phyloP scores from a whole-genome alignment of 2,113 vertebrate species.

The Oreochromis tanganicae region DNA sequence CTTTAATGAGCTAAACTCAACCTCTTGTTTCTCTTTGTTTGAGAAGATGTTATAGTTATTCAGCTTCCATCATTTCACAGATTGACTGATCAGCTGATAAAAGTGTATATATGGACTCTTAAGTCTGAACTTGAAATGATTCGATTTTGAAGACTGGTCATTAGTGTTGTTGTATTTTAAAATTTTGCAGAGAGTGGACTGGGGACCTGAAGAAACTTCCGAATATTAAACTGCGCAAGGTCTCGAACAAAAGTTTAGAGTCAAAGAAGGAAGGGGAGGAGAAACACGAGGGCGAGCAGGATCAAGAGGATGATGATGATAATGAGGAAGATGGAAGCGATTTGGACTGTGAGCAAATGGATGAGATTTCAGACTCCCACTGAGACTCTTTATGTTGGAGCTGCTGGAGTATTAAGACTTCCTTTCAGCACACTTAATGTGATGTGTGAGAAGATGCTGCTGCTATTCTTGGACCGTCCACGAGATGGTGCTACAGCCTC shows the following conservation, averaged over 20 bases:
- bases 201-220: slow-evolving; percentile 91
- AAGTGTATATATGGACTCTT: neutral
- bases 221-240: slow-evolving; percentile 88
- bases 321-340: neutral
- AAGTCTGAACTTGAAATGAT: neutral
- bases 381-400: neutral
- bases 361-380: slow-evolving; percentile 31
- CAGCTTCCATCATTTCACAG: neutral
- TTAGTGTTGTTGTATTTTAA: neutral
- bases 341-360: neutral
- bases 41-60: neutral
- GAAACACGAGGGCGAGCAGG: neutral
- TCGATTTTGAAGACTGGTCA: neutral
- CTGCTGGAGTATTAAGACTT: neutral
- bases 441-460: neutral
- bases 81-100: neutral
- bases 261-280: slow-evolving; percentile 37
- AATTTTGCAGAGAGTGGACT: slow-evolving; percentile 82
- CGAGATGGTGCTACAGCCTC: neutral
- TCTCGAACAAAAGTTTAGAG: slow-evolving; percentile 73
- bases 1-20: neutral
- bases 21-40: neutral
- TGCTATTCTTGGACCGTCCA: neutral
- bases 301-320: neutral
- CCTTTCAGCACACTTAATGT: neutral